Evolutionary conservation across 2,888 invertebrate species (phyloP).

Genomic region (Athetis lepigone): DNA sequence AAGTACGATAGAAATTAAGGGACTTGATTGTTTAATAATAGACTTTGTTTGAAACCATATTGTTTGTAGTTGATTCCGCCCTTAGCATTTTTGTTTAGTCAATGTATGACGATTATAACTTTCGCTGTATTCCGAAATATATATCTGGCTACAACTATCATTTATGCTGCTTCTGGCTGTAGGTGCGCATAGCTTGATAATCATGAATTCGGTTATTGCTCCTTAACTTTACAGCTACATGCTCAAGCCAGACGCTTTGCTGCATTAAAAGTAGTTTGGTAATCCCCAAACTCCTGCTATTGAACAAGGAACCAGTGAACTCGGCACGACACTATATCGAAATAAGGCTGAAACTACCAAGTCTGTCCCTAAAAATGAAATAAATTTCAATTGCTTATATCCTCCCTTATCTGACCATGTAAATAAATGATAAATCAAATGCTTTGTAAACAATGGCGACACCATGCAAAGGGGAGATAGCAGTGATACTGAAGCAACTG

Average conservation of each 20-base stretch:
- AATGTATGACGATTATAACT: constrained; percentile 24
- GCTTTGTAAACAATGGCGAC: constrained; percentile 54
- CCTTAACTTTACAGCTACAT: constrained; percentile 32
- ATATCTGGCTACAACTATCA: constrained; percentile 29
- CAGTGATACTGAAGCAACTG: constrained; percentile 30
- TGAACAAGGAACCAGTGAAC: constrained; percentile 25
- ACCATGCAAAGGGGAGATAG: constrained; percentile 50
- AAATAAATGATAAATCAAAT: constrained; percentile 51
- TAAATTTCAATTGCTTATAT: constrained; percentile 34
- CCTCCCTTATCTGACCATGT: constrained; percentile 40
- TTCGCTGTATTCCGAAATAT: constrained; percentile 21
- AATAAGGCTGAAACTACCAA: constrained; percentile 7
- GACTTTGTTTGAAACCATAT: no score
- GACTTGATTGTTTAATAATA: no score
- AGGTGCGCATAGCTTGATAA: constrained; percentile 21
- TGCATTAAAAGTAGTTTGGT: constrained; percentile 51
- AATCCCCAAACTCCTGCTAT: constrained; percentile 50
- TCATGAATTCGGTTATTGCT: constrained; percentile 33
- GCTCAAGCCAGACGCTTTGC: constrained; percentile 35
- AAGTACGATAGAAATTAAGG: no score
- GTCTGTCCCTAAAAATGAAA: constrained; percentile 11
- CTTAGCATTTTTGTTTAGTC: constrained; percentile 21
- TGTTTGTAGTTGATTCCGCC: no score
- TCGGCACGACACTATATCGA: constrained; percentile 14
- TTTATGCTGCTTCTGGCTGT: constrained; percentile 22